Conservation (phyloP, 1,140 invertebrate genomes). For the Armadillidium nasatum region DNA sequence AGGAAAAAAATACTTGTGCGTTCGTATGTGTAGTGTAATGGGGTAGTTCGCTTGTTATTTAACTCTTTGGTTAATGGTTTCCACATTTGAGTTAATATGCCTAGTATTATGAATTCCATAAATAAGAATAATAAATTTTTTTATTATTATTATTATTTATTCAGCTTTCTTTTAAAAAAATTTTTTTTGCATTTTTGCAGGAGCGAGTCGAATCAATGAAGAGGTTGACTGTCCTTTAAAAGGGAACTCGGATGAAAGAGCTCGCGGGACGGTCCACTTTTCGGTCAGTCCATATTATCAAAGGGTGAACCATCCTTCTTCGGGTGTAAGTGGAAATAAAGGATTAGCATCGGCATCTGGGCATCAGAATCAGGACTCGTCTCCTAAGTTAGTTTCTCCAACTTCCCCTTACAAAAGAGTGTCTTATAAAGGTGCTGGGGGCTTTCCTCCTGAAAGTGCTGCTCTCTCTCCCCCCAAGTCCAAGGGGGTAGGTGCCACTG, state of each 20-base stretch:
- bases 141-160: no score
- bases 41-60: no score
- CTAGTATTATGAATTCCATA: no score
- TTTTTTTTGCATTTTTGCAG: neutral
- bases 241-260: neutral
- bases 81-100: no score
- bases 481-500: neutral
- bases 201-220: neutral
- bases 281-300: neutral
- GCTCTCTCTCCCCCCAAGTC: neutral
- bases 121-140: conserved; percentile 1
- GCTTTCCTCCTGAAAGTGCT: neutral
- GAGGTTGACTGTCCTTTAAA: neutral
- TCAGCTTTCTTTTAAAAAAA: neutral
- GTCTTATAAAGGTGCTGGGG: neutral
- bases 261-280: neutral
- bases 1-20: no score
- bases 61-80: no score
- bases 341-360: no score
- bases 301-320: no score
- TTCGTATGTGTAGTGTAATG: no score
- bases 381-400: neutral
- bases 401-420: neutral
- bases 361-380: no score
- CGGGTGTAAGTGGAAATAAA: no score